Percentiles rank a stretch among this genome's conserved stretches.
Evolutionary conservation across 2,888 invertebrate genomes (phyloP).

Genomic region (Bibio marci): DNA sequence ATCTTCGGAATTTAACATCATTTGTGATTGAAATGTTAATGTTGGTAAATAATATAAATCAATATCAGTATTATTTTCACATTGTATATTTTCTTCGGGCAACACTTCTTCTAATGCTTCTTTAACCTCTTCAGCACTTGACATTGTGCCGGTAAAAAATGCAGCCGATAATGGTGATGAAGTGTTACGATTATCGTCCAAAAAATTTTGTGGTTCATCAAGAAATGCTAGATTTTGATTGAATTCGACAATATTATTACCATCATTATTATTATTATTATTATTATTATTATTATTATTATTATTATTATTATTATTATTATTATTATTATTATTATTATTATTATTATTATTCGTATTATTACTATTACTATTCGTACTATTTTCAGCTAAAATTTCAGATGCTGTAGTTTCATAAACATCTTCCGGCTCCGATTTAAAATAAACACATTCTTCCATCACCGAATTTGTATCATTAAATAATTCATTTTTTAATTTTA

Average conservation of each 20-base stretch:
- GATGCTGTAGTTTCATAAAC: slow-evolving; percentile 18
- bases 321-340: not conserved
- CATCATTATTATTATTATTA: slow-evolving; percentile 14
- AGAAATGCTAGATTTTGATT: slow-evolving; percentile 28
- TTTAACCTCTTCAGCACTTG: slow-evolving; percentile 73
- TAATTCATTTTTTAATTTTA: slow-evolving; percentile 22
- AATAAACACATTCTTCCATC: slow-evolving; percentile 20
- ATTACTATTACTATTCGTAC: not conserved
- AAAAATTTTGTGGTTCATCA: slow-evolving; percentile 28
- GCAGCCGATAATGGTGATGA: slow-evolving; percentile 70
- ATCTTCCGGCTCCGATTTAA: slow-evolving; percentile 9
- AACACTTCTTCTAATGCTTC: slow-evolving; percentile 71
- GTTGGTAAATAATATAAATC: slow-evolving; percentile 29
- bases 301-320: not conserved
- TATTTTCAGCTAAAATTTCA: not conserved
- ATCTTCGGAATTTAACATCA: slow-evolving; percentile 79
- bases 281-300: not conserved
- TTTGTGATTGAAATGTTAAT: slow-evolving; percentile 52
- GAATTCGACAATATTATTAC: slow-evolving; percentile 26
- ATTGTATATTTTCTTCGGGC: slow-evolving; percentile 53
- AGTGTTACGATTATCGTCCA: slow-evolving; percentile 50
- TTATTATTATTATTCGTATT: not conserved
- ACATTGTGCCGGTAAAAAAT: slow-evolving; percentile 70
- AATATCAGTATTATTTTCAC: slow-evolving; percentile 30
- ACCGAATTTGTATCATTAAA: slow-evolving; percentile 18